Conservation (phyloP, 2,888 invertebrate species). For the Phalera bucephala region DNA sequence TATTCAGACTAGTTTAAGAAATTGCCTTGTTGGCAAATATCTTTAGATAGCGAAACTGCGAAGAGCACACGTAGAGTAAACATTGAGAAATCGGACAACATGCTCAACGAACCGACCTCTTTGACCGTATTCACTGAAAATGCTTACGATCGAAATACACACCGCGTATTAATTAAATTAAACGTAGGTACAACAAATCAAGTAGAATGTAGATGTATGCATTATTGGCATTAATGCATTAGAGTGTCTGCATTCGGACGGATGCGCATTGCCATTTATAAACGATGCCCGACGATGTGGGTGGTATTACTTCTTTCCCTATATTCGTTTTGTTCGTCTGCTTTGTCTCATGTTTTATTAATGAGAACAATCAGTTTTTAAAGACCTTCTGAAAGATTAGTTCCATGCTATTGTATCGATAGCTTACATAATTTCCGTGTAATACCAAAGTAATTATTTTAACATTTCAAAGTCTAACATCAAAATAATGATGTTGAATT, state of each 20-base stretch:
- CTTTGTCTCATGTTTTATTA: constrained; percentile 2
- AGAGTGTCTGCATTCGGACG: constrained; percentile 60
- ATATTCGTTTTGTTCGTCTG: constrained; percentile 1
- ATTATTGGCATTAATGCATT: constrained; percentile 56
- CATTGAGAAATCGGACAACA: not conserved
- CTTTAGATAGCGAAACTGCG: not conserved
- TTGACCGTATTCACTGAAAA: constrained; percentile 2
- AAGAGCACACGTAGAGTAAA: not conserved
- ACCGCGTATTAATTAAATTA: not conserved
- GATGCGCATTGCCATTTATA: constrained; percentile 68
- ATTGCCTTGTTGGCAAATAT: no score
- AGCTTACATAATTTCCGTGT: not conserved
- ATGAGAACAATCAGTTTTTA: constrained; percentile 1
- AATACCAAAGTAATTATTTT: not conserved
- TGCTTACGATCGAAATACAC: not conserved
- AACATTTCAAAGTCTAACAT: not conserved
- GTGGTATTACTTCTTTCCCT: constrained; percentile 54
- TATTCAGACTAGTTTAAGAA: no score
- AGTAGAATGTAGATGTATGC: constrained; percentile 39
- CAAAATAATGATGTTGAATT: not conserved
- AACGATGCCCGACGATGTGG: constrained; percentile 59
- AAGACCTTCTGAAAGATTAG: not conserved
- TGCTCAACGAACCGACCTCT: not conserved
- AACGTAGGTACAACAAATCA: constrained; percentile 2
- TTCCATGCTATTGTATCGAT: not conserved